Evolutionary conservation across 2,888 invertebrate genomes (phyloP), one percentile per base, ranked within the genome.

Genomic region (Chymomyza amoena): DNA sequence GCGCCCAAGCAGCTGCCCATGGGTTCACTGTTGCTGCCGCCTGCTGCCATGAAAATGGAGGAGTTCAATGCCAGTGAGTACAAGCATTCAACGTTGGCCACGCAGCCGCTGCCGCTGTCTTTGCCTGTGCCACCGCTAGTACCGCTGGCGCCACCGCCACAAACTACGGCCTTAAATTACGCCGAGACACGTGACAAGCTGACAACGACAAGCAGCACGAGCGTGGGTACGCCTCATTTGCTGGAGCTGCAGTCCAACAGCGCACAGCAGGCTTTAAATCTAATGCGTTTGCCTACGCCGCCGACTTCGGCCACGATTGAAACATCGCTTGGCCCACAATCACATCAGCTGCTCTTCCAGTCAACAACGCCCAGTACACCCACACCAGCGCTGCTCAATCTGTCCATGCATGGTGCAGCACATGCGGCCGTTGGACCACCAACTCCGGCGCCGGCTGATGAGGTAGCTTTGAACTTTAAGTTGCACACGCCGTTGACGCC

Each of bases 11-110:
- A 80, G 6, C 28, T 76, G 54, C 57, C 81, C 6, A 75, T 88
- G 64, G 82, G 77, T 5, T 84, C 89, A 60, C 63, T 90, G 45
- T 61, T 89, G 60, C 72, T 89, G 50, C 90, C 90, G 45, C 76
- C 89, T 10, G 62, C 82, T 10, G 92, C 95, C 59, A 95, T 96
- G 68, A 96, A 96, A 91, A 94, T 96, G 66, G 96, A 96, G 90
- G 94, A 95, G 1, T 95, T 95, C 88, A 91, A 91, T 70, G 75
- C 77, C 13, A 62, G 75, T 15, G 81, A 79, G 20, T 80, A 69
- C 73, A 78, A 81, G 77, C 64, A 76, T 3, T 73, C 72, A 15
- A 63, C 70, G 28, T 18, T 69, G 54, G 69, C 73, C 13, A 59
- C 70, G 28, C 75, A 70, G 57, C 62, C 70, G 5, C 9, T 77